A percentile compares a stretch with the other conserved stretches of the same genome.
phyloP scores from a whole-genome alignment of 2,797 vertebrate genomes.

The Lagodon rhomboides region DNA sequence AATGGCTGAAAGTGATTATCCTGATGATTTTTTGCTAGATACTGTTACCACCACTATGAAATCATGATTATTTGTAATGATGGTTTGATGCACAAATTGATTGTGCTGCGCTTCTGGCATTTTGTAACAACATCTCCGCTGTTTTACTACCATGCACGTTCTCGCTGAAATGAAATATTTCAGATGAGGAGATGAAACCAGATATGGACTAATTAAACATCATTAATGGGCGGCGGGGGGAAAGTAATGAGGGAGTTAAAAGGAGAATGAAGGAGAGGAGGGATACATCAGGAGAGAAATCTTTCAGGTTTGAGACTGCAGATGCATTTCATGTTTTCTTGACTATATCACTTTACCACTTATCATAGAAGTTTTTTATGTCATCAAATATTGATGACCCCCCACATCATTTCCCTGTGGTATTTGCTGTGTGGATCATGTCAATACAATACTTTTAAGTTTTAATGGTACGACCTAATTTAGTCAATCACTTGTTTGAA shows the following conservation, averaged over 20 bases:
- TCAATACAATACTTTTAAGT: not conserved
- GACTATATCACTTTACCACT: not conserved
- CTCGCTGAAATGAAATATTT: conserved; percentile 51
- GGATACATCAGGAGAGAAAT: conserved; percentile 28
- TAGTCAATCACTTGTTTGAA: conserved; percentile 8
- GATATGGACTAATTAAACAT: conserved; percentile 69
- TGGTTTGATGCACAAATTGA: conserved; percentile 66
- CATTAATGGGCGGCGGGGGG: conserved; percentile 54
- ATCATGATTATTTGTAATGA: conserved; percentile 65
- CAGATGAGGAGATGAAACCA: conserved; percentile 52
- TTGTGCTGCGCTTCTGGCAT: conserved; percentile 50
- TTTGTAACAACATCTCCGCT: conserved; percentile 21
- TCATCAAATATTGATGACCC: too few relatives aligned
- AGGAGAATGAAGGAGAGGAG: conserved; percentile 16
- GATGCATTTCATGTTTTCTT: conserved; percentile 2
- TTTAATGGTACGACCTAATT: not conserved
- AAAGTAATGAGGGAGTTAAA: conserved; percentile 35
- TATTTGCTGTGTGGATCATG: not conserved
- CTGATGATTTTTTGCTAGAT: conserved; percentile 39
- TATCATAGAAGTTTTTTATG: not conserved
- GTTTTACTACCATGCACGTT: conserved; percentile 19
- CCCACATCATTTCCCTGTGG: too few relatives aligned
- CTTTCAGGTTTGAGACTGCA: conserved; percentile 24
- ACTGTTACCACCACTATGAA: conserved; percentile 28
- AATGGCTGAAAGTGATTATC: conserved; percentile 59